A percentile compares a stretch with the other conserved stretches of the same genome.
phyloP scores from a whole-genome alignment of 2,888 invertebrate genomes.

The Athrips mouffetella region DNA sequence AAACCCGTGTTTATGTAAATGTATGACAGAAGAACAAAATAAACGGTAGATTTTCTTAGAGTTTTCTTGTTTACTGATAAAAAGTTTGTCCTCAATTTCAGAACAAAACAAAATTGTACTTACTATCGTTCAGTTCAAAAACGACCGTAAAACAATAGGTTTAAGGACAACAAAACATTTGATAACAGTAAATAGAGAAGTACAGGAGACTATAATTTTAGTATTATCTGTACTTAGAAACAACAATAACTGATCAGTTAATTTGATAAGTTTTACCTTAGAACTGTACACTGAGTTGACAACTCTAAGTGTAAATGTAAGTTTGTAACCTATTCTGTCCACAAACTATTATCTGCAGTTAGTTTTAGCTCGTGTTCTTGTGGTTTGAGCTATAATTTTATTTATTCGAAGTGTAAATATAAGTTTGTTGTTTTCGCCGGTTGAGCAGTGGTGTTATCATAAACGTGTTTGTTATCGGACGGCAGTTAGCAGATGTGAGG shows the following conservation, averaged over 20 bases:
- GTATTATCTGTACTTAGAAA: too few relatives aligned
- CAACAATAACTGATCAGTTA: too few relatives aligned
- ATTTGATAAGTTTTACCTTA: too few relatives aligned
- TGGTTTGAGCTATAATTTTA: neutral
- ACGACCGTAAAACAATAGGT: too few relatives aligned
- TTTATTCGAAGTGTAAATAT: neutral
- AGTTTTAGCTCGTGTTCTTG: neutral
- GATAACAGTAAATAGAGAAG: too few relatives aligned
- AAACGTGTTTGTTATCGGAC: slow-evolving; percentile 41
- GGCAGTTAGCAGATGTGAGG: slow-evolving; percentile 33
- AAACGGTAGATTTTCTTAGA: slow-evolving; percentile 37
- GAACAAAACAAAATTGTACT: slow-evolving; percentile 10
- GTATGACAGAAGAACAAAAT: slow-evolving; percentile 11
- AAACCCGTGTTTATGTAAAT: slow-evolving; percentile 5
- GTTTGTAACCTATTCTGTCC: neutral
- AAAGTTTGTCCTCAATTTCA: slow-evolving; percentile 63
- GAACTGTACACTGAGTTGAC: too few relatives aligned
- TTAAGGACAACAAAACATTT: too few relatives aligned
- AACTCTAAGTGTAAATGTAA: neutral
- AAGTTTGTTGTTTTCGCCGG: neutral
- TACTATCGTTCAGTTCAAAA: too few relatives aligned
- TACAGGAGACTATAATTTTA: too few relatives aligned
- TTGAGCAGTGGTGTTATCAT: slow-evolving; percentile 20
- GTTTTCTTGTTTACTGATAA: slow-evolving; percentile 66
- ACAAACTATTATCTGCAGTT: neutral